phyloP scores from a whole-genome alignment of 2,797 vertebrate genomes.

The Pogoniulus pusillus region DNA sequence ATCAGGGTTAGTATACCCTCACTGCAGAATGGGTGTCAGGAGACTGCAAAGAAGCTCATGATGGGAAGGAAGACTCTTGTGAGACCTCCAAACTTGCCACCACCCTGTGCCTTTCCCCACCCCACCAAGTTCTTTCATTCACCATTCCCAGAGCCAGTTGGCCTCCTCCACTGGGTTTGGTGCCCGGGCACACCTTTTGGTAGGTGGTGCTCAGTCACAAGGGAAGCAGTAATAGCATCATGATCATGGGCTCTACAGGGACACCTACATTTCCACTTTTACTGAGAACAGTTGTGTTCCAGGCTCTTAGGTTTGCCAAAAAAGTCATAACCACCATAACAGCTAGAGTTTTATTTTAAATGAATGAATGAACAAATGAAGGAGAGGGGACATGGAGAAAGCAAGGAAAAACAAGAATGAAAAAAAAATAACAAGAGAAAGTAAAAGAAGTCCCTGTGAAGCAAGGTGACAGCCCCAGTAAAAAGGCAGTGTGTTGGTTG shows the following conservation, averaged over 20 bases:
- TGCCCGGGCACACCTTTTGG: not conserved
- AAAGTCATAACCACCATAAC: constrained; percentile 4
- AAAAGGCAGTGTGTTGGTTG: not conserved
- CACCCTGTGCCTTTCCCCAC: too few species aligned
- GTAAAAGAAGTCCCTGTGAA: not conserved
- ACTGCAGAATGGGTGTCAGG: not conserved
- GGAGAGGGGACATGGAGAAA: not conserved
- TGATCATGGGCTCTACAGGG: not conserved
- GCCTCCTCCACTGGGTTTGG: not conserved
- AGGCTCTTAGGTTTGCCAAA: not conserved
- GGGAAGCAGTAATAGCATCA: not conserved
- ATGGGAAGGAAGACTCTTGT: too few species aligned
- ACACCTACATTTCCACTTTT: not conserved
- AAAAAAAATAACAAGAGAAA: not conserved
- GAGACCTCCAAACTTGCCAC: not conserved
- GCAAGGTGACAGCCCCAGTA: not conserved
- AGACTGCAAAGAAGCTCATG: not conserved
- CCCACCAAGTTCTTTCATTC: too few species aligned
- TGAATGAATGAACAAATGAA: not conserved
- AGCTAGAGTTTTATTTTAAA: not conserved
- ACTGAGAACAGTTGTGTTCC: not conserved
- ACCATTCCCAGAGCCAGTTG: not conserved
- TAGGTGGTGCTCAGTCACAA: not conserved
- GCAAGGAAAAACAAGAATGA: not conserved
- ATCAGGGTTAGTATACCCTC: not conserved